Base-by-base conservation (phyloP, 2,888 invertebrate genomes). In the Cosmia pyralina region DNA sequence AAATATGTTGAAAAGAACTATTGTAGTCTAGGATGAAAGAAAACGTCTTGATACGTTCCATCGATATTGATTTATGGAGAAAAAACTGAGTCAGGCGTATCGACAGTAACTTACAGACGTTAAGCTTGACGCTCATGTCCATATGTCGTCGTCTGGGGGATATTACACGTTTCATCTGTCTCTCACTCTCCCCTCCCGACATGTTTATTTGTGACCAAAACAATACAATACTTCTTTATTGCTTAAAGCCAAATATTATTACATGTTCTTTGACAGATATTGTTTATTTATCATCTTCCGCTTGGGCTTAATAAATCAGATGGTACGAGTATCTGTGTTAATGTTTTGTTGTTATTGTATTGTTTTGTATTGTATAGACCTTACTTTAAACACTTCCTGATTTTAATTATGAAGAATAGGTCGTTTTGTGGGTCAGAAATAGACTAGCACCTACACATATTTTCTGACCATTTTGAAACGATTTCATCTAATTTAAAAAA, bases 21-120 rank as follows among this genome's bases (percentile, higher is more conserved):
- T 48, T 41, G 11, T 55, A 50, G 8, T 28, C 22, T 28, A 48
- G 53, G 41, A 57, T 52, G n/a, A 66, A 62, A 60, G 60, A 52
- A 66, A 73, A 22, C 41, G 65, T n/a, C 62, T 62, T 59, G 62
- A 64, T 50, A 44, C 34, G 13, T 62, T 69, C 60, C 65, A 50
- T 74, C 72, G 64, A 69, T 65, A 72, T 68, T 72, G 72, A 79
- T 28, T 67, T 69, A 71, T 59, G 66, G 46, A 58, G 60, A 59
- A 82, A 69, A 75, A 75, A 80, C 60, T 62, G 66, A 68, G 69
- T 17, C n/a, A 34, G n/a, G 59, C 82, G 60, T 82, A 77, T 76
- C 64, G 75, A 69, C 71, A 82, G 57, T 82, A 72, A 77, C 64
- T 73, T 64, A 72, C 65, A 75, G 72, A 52, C 67, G 52, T 62